A percentile compares a stretch with the other conserved stretches of the same genome.
These are phyloP conservation scores for Pontoporia blainvillei DNA, from an alignment of 2,113 vertebrate species.

Conservation along the genomic window DNA sequence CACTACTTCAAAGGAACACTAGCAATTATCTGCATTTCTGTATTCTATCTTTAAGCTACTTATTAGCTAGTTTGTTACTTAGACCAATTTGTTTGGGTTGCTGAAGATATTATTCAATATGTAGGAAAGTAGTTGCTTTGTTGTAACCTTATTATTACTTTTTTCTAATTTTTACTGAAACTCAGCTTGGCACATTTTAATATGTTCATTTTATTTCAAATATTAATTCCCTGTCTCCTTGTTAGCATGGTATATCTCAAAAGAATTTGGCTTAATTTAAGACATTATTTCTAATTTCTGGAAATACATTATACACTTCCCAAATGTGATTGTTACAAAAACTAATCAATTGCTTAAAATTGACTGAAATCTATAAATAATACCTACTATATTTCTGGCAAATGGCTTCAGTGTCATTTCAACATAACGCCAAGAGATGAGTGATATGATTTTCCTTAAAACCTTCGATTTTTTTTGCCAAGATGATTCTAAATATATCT, in stretches of 20 bases:
- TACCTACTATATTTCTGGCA: background rate
- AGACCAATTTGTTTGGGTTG: constrained; percentile 62
- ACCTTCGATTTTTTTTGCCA: background rate
- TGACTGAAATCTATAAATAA: background rate
- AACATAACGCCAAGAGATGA: background rate
- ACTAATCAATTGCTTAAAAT: constrained; percentile 1
- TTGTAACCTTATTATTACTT: constrained; percentile 21
- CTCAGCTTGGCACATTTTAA: background rate
- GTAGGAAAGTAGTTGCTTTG: background rate
- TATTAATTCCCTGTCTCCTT: background rate
- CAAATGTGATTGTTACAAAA: constrained; percentile 13
- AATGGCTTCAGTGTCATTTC: background rate
- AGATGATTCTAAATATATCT: background rate
- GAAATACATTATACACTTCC: background rate
- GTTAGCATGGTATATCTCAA: background rate
- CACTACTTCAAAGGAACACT: constrained; percentile 56
- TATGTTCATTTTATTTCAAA: constrained; percentile 14
- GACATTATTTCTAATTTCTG: constrained; percentile 37
- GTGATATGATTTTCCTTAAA: background rate
- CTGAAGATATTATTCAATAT: constrained; percentile 40
- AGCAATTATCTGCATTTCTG: constrained; percentile 54
- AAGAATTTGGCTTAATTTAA: constrained; percentile 23
- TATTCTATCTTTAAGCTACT: constrained; percentile 60
- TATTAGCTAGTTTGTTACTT: constrained; percentile 61
- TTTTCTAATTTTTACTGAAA: constrained; percentile 48